phyloP scores from a whole-genome alignment of 2,888 invertebrate genomes.

The Sarcophaga rosellei region DNA sequence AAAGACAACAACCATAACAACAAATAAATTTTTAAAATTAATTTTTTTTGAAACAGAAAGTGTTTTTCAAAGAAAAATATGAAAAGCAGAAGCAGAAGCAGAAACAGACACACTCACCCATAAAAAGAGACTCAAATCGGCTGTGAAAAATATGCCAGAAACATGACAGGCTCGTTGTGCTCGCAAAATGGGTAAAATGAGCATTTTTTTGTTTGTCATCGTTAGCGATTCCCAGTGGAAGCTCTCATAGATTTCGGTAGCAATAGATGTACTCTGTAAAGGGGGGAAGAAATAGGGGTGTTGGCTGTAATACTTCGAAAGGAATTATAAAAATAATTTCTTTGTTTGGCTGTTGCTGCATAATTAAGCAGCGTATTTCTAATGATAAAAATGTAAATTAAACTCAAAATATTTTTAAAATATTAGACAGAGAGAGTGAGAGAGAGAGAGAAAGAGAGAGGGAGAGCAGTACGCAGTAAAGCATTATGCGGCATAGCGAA shows the following conservation, averaged over 20 bases:
- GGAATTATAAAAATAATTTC: background rate
- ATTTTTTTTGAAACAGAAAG: background rate
- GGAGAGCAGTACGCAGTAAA: too few species aligned
- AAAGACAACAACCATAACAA: background rate
- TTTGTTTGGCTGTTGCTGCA: too few species aligned
- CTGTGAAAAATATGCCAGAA: constrained; percentile 48
- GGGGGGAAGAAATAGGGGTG: background rate
- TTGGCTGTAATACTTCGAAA: background rate
- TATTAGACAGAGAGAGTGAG: background rate
- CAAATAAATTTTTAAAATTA: background rate
- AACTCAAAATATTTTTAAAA: background rate
- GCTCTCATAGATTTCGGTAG: constrained; percentile 48
- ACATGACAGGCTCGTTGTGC: constrained; percentile 11
- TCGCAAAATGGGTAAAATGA: constrained; percentile 43
- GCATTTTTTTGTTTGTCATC: constrained; percentile 26
- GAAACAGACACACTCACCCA: constrained; percentile 11
- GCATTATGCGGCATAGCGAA: too few species aligned
- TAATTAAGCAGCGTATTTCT: too few species aligned
- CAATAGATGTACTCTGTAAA: constrained; percentile 38
- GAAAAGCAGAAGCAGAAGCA: background rate
- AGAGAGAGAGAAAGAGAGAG: background rate
- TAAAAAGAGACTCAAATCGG: constrained; percentile 40
- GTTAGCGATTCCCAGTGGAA: constrained; percentile 49
- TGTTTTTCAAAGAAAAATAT: too few species aligned
- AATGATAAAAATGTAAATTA: background rate